phyloP scores from a whole-genome alignment of 2,888 invertebrate genomes.

The Conops quadrifasciatus region DNA sequence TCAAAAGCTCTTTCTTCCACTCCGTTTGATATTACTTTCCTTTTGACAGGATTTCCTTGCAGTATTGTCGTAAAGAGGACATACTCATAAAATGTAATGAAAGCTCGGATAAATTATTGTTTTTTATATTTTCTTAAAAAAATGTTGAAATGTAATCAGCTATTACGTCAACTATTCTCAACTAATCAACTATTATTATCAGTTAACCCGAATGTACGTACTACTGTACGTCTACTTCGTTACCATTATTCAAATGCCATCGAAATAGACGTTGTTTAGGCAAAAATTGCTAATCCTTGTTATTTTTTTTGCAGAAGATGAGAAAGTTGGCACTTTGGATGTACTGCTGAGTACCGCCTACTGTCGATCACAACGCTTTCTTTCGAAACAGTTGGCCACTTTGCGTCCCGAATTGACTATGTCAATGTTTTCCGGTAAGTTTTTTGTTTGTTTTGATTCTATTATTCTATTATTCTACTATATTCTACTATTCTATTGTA shows the following conservation, averaged over 20 bases:
- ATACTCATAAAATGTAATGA: too few species aligned
- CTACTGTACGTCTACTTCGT: neutral
- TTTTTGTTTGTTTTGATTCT: neutral
- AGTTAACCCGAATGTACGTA: too few species aligned
- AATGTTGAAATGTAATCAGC: too few species aligned
- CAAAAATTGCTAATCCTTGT: too few species aligned
- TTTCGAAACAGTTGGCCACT: constrained; percentile 91
- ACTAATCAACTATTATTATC: too few species aligned
- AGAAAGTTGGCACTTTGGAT: constrained; percentile 77
- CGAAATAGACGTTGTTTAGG: constrained; percentile 15
- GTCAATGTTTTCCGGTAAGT: constrained; percentile 97
- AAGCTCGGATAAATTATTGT: too few species aligned
- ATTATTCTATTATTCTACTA: neutral
- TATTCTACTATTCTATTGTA: neutral
- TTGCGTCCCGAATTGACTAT: constrained; percentile 97
- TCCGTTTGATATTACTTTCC: too few species aligned
- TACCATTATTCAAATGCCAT: neutral
- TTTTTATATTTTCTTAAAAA: too few species aligned
- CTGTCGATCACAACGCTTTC: constrained; percentile 90
- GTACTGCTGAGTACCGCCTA: constrained; percentile 86
- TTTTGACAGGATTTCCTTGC: too few species aligned
- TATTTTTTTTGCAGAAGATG: constrained; percentile 58
- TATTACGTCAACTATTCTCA: too few species aligned
- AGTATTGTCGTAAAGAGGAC: too few species aligned
- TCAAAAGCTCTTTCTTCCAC: too few species aligned